Evolutionary conservation across 64 coral and sea anemone species (phyloP).

Genomic region (Stichodactyla mertensii): DNA sequence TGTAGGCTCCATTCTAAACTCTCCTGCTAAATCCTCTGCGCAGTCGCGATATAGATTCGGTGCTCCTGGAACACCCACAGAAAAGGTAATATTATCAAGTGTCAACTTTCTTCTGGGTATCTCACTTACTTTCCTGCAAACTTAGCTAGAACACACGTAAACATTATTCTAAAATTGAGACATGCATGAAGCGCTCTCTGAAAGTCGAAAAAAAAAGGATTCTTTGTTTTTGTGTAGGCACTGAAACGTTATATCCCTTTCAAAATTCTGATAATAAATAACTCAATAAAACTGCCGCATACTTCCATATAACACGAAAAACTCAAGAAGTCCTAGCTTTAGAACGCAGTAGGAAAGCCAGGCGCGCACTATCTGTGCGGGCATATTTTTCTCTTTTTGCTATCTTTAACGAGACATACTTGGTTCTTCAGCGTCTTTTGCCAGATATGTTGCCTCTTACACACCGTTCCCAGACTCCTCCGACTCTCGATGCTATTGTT

Average conservation of each 20-base stretch:
- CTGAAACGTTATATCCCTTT: too few species aligned
- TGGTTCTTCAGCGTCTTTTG: conserved; percentile 41
- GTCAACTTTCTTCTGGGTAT: not conserved
- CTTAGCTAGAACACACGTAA: too few species aligned
- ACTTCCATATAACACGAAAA: too few species aligned
- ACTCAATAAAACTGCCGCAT: too few species aligned
- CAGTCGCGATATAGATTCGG: conserved; percentile 28
- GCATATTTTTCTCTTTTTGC: not conserved
- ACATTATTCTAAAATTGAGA: too few species aligned
- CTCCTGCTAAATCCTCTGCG: conserved; percentile 7
- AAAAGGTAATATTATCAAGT: conserved; percentile 5
- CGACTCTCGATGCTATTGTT: conserved; percentile 85
- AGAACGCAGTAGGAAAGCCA: too few species aligned
- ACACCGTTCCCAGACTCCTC: conserved; percentile 56
- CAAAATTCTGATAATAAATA: too few species aligned
- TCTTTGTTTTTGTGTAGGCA: too few species aligned
- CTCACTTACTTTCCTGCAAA: too few species aligned
- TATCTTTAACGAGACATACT: not conserved
- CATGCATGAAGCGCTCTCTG: too few species aligned
- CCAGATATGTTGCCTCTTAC: conserved; percentile 15
- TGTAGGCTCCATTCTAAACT: not conserved
- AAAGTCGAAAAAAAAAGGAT: too few species aligned
- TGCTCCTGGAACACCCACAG: conserved; percentile 50
- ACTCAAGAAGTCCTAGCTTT: too few species aligned
- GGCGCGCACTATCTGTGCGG: not conserved